Base-by-base conservation (phyloP, 1,140 invertebrate species). In the Vanessa tameamea region DNA sequence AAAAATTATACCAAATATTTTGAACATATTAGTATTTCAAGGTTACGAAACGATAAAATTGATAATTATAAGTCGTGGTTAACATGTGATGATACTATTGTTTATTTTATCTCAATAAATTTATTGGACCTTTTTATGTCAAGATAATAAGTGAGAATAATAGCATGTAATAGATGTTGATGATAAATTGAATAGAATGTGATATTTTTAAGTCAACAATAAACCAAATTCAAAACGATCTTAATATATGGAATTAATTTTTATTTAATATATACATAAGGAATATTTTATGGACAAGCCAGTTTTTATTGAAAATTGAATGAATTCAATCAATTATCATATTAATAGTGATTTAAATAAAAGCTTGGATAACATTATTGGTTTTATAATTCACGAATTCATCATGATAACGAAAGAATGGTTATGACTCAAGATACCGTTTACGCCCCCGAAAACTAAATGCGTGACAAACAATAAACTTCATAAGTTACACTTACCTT, bases 401-500 rank as follows among this genome's bases (percentile, higher is more conserved):
- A 23, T 50, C 57, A 31, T 50, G 65, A 67, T 53, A 53, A 37
- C 66, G 50, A 53, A 71, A 64, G 64, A 53, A 71, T 53, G 47
- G 14, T 43, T 51, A 76, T 72, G 75, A 77, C 65, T 73, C 64
- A 74, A 79, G 69, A 48, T 74, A 74, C 72, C 72, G 78, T 77
- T 59, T 70, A 76, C 78, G 75, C 75, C 78, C 75, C 75, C 69
- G 59, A 72, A 76, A 76, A 64, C 63, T 57, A 72, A 48, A 51
- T 67, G 68, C 68, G 73, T 72, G 69, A 75, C 73, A 64, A 53
- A 37, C 14, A n/a, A 59, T 57, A 65, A 47, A 5, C 43, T 59
- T 57, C 16, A 63, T 65, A 68, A 68, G 61, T 69, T 77, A 77
- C 77, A 89, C 93, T 95, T 95, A 98, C 97, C 95, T 97, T 93